Percentiles rank a stretch among this genome's conserved stretches.
Conservation (phyloP, 1,140 invertebrate species). For the Teleopsis dalmanni region DNA sequence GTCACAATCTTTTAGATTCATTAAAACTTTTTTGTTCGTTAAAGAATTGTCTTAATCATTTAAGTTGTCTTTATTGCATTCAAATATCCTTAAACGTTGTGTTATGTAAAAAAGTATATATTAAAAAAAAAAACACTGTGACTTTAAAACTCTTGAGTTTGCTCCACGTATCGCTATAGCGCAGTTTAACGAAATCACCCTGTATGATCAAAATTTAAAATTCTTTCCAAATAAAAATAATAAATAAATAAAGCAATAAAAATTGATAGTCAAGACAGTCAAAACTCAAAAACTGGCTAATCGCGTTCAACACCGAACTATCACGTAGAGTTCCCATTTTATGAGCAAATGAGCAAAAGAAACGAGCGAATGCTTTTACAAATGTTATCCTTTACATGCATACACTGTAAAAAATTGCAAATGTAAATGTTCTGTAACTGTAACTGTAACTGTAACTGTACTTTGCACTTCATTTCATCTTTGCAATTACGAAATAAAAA, state of each 20-base stretch:
- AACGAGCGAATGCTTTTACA: background rate
- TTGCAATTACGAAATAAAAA: background rate
- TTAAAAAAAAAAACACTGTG: constrained; percentile 35
- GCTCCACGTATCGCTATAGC: constrained; percentile 38
- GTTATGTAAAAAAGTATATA: no score
- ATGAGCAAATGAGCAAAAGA: background rate
- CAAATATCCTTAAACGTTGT: no score
- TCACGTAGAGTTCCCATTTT: background rate
- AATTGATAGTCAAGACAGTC: background rate
- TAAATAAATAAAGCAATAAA: background rate
- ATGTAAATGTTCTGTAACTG: no score
- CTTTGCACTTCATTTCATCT: no score
- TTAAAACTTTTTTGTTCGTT: no score
- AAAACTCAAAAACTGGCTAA: background rate
- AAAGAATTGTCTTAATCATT: no score
- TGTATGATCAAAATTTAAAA: background rate
- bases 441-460: no score
- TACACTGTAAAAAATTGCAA: no score
- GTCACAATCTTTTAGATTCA: no score
- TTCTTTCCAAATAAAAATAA: background rate
- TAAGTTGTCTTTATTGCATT: no score
- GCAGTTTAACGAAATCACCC: constrained; percentile 13
- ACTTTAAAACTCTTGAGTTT: constrained; percentile 36
- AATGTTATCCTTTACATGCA: no score
- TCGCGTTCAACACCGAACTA: background rate